phyloP scores from a whole-genome alignment of 2,113 vertebrate species.

The Hydrochoerus hydrochaeris region DNA sequence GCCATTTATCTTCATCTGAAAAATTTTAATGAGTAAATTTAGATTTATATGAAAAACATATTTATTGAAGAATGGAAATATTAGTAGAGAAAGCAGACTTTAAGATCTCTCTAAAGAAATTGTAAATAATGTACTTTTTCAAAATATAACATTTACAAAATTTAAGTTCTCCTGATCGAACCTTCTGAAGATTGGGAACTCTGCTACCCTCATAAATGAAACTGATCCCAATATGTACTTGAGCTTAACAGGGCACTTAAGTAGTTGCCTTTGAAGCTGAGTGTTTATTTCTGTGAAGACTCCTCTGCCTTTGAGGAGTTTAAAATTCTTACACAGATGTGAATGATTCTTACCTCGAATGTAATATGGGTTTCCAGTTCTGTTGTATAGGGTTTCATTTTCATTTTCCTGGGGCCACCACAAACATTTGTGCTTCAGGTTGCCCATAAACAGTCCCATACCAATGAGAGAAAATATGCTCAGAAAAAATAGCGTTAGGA shows the following conservation, averaged over 20 bases:
- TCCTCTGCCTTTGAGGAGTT: background rate
- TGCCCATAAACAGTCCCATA: constrained; percentile 92
- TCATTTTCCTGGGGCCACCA: constrained; percentile 66
- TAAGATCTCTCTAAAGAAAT: background rate
- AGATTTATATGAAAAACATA: background rate
- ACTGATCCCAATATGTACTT: background rate
- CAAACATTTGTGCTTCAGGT: constrained; percentile 91
- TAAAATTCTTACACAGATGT: background rate
- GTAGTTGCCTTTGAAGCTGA: background rate
- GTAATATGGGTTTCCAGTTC: constrained; percentile 52
- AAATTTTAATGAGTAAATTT: background rate
- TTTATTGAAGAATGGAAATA: background rate
- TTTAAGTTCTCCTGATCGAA: background rate
- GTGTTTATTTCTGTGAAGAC: background rate
- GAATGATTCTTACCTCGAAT: constrained; percentile 58
- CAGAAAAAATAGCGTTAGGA: constrained; percentile 92
- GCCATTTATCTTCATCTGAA: background rate
- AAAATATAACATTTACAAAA: background rate
- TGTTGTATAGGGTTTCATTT: constrained; percentile 72
- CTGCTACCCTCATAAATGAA: background rate
- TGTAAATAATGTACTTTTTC: constrained; percentile 14
- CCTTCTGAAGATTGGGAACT: background rate
- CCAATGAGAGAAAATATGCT: constrained; percentile 92
- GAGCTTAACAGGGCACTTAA: background rate
- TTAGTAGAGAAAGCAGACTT: background rate